Evolutionary conservation across 92 coral and sea anemone genomes (phyloP).

Genomic region (Porites cylindrica): DNA sequence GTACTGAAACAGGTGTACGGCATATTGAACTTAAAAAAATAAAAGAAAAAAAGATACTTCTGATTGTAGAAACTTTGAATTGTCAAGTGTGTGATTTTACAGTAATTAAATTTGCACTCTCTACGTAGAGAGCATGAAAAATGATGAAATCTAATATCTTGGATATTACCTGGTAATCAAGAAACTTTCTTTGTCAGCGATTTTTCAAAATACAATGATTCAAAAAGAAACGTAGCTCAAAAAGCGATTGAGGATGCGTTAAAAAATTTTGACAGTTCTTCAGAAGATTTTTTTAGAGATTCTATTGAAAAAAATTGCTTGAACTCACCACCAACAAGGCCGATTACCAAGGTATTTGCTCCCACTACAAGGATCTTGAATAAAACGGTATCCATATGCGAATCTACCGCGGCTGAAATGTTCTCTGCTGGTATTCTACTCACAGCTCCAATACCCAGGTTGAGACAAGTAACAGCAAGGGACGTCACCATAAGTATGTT

Average conservation of each 20-base stretch:
- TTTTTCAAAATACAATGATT: no score
- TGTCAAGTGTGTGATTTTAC: no score
- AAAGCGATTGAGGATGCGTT: no score
- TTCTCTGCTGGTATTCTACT: constrained; percentile 10
- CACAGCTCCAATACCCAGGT: constrained; percentile 28
- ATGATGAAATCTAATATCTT: no score
- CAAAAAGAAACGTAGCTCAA: no score
- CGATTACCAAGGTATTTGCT: constrained; percentile 11
- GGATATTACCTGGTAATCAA: no score
- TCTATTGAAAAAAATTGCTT: not conserved
- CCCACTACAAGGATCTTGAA: constrained; percentile 11
- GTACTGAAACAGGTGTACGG: not conserved
- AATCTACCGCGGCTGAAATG: not conserved
- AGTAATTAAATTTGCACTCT: no score
- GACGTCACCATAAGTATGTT: constrained; percentile 8
- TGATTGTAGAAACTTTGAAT: not conserved
- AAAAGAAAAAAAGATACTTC: not conserved
- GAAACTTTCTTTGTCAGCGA: no score
- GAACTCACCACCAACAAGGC: constrained; percentile 4
- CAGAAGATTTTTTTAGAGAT: not conserved
- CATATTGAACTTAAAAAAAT: not conserved
- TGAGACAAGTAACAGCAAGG: constrained; percentile 17
- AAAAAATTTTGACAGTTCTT: no score
- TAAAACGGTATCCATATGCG: constrained; percentile 7
- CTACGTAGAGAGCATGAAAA: no score